Conservation (phyloP, 2,113 vertebrate species). For the Lasiurus borealis region DNA sequence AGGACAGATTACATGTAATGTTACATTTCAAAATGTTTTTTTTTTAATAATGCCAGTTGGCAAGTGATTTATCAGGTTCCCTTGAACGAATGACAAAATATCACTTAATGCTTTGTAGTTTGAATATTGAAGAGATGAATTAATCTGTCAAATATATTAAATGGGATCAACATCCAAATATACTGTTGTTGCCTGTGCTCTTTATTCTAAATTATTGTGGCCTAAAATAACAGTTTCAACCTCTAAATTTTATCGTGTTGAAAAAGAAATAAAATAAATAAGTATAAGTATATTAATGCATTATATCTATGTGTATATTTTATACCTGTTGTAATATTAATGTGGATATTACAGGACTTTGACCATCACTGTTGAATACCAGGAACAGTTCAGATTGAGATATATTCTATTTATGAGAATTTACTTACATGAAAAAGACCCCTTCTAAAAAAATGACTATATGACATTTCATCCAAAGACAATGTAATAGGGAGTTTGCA, state of each 20-base stretch:
- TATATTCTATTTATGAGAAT: background rate
- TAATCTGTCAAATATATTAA: constrained; percentile 29
- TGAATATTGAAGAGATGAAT: background rate
- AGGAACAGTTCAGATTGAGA: background rate
- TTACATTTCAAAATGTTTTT: background rate
- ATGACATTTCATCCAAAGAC: background rate
- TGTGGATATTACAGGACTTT: background rate
- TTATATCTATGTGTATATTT: background rate
- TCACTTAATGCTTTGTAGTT: background rate
- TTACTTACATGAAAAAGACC: background rate
- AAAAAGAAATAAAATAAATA: background rate
- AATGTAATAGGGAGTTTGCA: background rate
- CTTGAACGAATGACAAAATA: background rate
- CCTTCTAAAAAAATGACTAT: constrained; percentile 41
- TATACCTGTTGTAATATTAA: background rate
- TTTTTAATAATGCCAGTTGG: background rate
- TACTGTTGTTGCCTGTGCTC: background rate
- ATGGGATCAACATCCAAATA: background rate
- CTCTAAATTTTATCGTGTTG: background rate
- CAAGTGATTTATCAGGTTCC: background rate
- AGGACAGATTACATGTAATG: background rate
- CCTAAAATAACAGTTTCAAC: background rate
- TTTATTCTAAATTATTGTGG: background rate
- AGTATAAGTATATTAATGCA: background rate
- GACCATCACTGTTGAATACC: background rate